Conservation (phyloP, 2,888 invertebrate genomes). For the Caenorhabditis sp. region DNA sequence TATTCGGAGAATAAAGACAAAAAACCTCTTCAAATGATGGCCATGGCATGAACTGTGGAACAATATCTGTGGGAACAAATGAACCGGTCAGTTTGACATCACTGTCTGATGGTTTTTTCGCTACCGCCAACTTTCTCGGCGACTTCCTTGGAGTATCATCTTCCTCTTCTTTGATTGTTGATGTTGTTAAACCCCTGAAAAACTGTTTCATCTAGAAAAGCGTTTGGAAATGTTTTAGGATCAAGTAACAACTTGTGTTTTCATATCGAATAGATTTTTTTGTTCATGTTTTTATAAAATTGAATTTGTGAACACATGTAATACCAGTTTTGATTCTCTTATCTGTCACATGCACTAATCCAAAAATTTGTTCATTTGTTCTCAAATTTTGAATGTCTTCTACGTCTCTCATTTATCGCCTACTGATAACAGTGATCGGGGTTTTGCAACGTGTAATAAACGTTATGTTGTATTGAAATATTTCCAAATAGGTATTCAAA, state of each 20-base stretch:
- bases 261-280: too few species aligned
- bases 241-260: too few species aligned
- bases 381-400: background rate
- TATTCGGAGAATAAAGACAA: background rate
- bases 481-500: background rate
- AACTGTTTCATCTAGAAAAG: background rate
- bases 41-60: constrained; percentile 67
- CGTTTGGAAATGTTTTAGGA: background rate
- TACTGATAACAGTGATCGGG: background rate
- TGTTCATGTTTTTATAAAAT: too few species aligned
- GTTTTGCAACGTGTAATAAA: background rate
- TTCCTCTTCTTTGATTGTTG: background rate
- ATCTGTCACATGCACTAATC: constrained; percentile 1
- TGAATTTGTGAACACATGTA: too few species aligned
- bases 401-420: background rate
- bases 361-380: background rate
- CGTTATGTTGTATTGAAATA: background rate
- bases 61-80: constrained; percentile 10
- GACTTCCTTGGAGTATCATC: background rate
- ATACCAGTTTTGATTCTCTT: background rate
- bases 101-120: background rate
- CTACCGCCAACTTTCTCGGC: background rate
- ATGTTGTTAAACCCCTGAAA: background rate
- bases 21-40: constrained; percentile 66
- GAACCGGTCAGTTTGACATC: background rate